Conservation (phyloP, 2,797 vertebrate genomes). For the Columba guinea region DNA sequence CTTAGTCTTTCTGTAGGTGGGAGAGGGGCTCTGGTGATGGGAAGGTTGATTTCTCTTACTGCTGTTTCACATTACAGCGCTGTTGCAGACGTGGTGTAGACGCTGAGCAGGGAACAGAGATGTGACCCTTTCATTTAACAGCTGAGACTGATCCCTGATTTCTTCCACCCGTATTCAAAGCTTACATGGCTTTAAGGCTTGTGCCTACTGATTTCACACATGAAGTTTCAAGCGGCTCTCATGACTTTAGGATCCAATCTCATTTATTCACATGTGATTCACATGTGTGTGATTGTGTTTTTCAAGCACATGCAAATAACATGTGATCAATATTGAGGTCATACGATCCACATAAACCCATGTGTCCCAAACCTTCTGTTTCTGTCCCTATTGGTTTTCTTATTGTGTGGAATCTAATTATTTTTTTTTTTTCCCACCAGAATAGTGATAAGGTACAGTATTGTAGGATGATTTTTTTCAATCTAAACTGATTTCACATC, state of each 20-base stretch:
- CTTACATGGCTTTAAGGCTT: neutral
- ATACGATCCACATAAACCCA: conserved; percentile 10
- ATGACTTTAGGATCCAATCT: conserved; percentile 21
- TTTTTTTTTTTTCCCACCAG: neutral
- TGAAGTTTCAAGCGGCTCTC: conserved; percentile 41
- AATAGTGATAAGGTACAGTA: conserved; percentile 5
- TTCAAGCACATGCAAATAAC: conserved; percentile 26
- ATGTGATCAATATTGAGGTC: conserved; percentile 2
- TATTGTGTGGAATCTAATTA: neutral
- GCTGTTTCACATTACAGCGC: neutral
- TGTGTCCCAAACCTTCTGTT: conserved; percentile 20
- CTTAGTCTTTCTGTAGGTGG: neutral
- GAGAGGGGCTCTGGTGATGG: neutral
- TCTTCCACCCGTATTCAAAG: neutral
- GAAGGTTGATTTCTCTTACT: neutral
- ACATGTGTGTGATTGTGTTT: neutral
- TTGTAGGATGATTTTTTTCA: neutral
- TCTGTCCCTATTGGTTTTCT: neutral
- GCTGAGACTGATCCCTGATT: neutral
- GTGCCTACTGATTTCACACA: neutral
- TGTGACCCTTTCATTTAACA: neutral
- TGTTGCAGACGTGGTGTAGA: neutral
- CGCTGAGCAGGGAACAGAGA: neutral
- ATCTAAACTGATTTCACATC: conserved; percentile 15
- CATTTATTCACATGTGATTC: conserved; percentile 30